Evolutionary conservation across 2,113 vertebrate genomes (phyloP), one percentile per base, ranked within the genome.

Genomic region (Sinocyclocheilus maitianheensis): DNA sequence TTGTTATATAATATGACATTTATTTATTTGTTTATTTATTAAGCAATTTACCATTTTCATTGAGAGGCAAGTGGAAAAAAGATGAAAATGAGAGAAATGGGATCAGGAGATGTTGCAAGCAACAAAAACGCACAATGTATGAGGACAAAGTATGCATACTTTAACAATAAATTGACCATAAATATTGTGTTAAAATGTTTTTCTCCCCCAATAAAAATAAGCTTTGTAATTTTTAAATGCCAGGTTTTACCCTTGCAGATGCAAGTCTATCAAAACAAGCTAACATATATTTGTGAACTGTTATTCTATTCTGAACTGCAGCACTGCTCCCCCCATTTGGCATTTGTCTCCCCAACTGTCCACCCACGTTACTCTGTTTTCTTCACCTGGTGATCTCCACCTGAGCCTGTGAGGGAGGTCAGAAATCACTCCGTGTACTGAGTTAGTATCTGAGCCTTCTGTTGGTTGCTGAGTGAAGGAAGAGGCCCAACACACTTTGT

Each of bases 391-490:
- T 78, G 85, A 84, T 86, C 77, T 81, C 51, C 53, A 81, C 53
- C 85, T 62, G 67, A 86, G 77, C 51, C 72, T n/a, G 63, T 22
- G 65, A 76, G 20, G 11, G 51, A 48, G 37, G 20, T 82, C 80
- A 86, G 51, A 60, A 81, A 76, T 75, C 40, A 72, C 72, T 84
- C 62, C 65, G 82, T 30, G 26, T 13, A 30, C 2, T 14, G 63
- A 51, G 67, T 77, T 60, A 60, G 62, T 46, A 77, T 34, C 30
- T 34, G 30, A 34, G 2, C 30, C 30, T 34, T 88, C 84, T 37
- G 79, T 40, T n/a, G 69, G n/a, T 40, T 77, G 76, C 53, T 86
- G 65, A 88, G 53, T 86, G 84, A 88, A 69, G 84, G 55, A 80
- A 16, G 67, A 58, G 65, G 76, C 75, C 30, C 62, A 14, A 76